Conservation (phyloP, 1,140 invertebrate genomes). For the Drosophila sucinea region DNA sequence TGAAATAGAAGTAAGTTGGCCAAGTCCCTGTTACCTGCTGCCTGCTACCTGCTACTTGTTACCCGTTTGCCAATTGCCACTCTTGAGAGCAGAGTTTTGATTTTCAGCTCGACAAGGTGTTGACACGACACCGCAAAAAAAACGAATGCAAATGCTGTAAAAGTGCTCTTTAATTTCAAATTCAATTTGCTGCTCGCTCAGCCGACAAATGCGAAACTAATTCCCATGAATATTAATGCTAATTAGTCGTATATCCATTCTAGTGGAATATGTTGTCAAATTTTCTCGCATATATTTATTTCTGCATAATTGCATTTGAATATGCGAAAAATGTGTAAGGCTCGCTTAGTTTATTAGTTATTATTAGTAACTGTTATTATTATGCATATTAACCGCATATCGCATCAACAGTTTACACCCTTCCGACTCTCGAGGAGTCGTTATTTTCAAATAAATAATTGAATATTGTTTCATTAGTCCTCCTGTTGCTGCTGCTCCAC, state of each 20-base stretch:
- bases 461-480: constrained; percentile 70
- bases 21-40: constrained; percentile 39
- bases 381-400: background rate
- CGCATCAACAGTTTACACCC: background rate
- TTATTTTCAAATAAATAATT: constrained; percentile 76
- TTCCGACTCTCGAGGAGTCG: constrained; percentile 27
- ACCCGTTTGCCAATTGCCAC: constrained; percentile 53
- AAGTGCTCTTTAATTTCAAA: constrained; percentile 44
- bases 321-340: background rate
- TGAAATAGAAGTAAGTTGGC: constrained; percentile 53
- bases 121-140: constrained; percentile 51
- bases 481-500: constrained; percentile 55
- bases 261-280: constrained; percentile 17
- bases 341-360: constrained; percentile 1
- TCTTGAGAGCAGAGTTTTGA: constrained; percentile 54
- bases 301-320: constrained; percentile 6
- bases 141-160: background rate
- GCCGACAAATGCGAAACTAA: constrained; percentile 37
- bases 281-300: constrained; percentile 19
- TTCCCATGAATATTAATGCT: constrained; percentile 47
- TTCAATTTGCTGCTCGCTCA: constrained; percentile 54
- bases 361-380: constrained; percentile 1
- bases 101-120: constrained; percentile 48
- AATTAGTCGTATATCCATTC: constrained; percentile 33
- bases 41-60: constrained; percentile 40